Conservation (phyloP, 2,888 invertebrate genomes). For the Pteria penguin region DNA sequence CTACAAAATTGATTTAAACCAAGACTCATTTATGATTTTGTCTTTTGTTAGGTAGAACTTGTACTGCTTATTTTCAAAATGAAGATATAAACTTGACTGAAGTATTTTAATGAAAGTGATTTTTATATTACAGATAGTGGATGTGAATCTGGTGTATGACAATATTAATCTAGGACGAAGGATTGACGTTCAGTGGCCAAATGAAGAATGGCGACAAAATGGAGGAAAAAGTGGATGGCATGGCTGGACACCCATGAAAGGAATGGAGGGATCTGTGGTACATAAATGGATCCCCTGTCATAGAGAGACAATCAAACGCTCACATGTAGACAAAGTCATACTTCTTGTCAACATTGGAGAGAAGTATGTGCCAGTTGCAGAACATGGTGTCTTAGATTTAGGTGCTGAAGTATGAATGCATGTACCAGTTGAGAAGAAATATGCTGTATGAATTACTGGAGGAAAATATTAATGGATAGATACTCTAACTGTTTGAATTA, state of each 20-base stretch:
- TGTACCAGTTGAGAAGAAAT: too few species aligned
- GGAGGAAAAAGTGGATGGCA: conserved; percentile 95
- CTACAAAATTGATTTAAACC: too few species aligned
- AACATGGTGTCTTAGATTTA: conserved; percentile 86
- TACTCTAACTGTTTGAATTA: too few species aligned
- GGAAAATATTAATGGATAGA: too few species aligned
- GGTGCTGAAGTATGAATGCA: conserved; percentile 75
- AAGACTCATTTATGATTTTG: too few species aligned
- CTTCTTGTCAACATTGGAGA: conserved; percentile 95
- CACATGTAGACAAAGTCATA: conserved; percentile 95
- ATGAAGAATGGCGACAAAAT: conserved; percentile 90
- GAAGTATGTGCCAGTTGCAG: conserved; percentile 94
- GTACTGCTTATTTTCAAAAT: too few species aligned
- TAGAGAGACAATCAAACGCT: conserved; percentile 90
- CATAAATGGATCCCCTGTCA: conserved; percentile 97
- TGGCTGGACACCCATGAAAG: conserved; percentile 92
- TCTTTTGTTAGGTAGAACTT: too few species aligned
- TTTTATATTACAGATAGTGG: conserved; percentile 71
- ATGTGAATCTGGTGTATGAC: conserved; percentile 87
- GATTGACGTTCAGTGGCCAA: conserved; percentile 97
- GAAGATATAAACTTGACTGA: too few species aligned
- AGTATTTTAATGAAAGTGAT: too few species aligned
- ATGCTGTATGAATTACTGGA: too few species aligned
- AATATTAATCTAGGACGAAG: conserved; percentile 93
- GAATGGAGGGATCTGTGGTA: conserved; percentile 94